Evolutionary conservation across 2,888 invertebrate species (phyloP).

Genomic region (Halictus ligatus): DNA sequence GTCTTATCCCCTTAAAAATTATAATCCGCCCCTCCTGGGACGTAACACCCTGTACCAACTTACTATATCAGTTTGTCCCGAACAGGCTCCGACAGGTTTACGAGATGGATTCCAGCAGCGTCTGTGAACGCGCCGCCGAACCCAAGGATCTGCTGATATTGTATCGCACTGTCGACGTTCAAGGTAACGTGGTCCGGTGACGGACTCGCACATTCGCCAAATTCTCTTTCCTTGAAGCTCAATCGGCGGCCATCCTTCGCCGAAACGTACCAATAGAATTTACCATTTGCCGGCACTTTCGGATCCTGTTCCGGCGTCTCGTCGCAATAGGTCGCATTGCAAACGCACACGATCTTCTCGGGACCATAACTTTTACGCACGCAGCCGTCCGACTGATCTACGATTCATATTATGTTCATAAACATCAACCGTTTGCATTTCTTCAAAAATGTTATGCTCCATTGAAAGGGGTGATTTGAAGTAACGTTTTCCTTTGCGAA

Average conservation of each 20-base stretch:
- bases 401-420: conserved; percentile 82
- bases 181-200: neutral
- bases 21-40: too few species aligned
- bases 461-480: too few species aligned
- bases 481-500: too few species aligned
- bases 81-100: conserved; percentile 85
- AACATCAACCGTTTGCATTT: too few species aligned
- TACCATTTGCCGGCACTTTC: conserved; percentile 82
- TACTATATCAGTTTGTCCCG: conserved; percentile 85
- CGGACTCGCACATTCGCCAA: conserved; percentile 60
- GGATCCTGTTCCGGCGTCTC: conserved; percentile 84
- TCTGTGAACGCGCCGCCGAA: conserved; percentile 96
- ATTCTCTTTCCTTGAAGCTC: conserved; percentile 82
- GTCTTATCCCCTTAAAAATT: too few species aligned
- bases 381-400: conserved; percentile 75
- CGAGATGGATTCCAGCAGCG: conserved; percentile 89
- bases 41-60: neutral
- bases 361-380: conserved; percentile 72
- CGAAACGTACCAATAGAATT: conserved; percentile 87
- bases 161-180: conserved; percentile 74
- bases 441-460: too few species aligned
- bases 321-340: conserved; percentile 90
- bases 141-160: conserved; percentile 90
- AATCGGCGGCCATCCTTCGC: conserved; percentile 87
- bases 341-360: conserved; percentile 88